A percentile compares a stretch with the other conserved stretches of the same genome.
Conservation (phyloP, 2,797 vertebrate genomes). For the Chaetophractus vellerosus region DNA sequence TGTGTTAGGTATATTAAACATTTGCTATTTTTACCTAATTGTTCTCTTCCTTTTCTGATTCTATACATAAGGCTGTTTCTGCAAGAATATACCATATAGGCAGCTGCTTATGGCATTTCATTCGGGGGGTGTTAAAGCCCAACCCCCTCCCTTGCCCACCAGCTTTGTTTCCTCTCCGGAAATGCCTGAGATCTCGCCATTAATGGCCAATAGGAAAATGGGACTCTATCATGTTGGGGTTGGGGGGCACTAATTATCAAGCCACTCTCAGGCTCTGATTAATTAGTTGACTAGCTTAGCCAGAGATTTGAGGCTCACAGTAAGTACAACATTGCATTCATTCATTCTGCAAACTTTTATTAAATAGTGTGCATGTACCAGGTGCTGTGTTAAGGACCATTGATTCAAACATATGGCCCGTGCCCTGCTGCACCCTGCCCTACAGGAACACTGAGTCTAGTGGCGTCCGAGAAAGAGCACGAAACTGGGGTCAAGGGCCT, state of each 20-base stretch:
- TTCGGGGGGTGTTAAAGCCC: background rate
- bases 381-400: background rate
- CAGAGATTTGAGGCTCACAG: background rate
- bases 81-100: background rate
- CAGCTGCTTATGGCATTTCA: background rate
- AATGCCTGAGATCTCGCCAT: background rate
- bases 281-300: constrained; percentile 34
- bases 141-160: background rate
- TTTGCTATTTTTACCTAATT: background rate
- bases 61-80: background rate
- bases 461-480: background rate
- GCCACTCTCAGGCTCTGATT: background rate
- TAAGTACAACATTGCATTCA: background rate
- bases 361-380: background rate
- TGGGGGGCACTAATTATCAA: background rate
- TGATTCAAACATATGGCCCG: background rate
- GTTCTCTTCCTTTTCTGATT: constrained; percentile 18
- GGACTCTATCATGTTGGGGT: background rate
- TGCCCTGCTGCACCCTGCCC: background rate
- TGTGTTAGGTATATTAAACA: background rate
- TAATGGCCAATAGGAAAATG: background rate
- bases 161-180: background rate
- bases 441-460: no score
- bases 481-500: rapidly evolving
- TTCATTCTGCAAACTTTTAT: constrained; percentile 46